Evolutionary conservation across 2,113 vertebrate genomes (phyloP).

Genomic region (Pitta sordida): DNA sequence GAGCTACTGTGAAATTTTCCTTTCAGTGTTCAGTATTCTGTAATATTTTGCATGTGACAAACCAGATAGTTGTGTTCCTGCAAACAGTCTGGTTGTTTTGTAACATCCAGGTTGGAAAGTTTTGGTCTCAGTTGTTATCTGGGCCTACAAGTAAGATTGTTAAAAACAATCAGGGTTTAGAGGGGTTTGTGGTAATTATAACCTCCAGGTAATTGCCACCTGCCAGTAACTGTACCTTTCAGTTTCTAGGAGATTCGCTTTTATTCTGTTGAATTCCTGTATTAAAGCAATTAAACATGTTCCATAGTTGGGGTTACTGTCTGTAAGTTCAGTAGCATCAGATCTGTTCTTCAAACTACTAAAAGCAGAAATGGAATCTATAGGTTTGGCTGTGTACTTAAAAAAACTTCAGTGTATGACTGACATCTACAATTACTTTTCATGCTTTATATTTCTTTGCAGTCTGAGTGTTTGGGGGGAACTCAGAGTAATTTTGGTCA

Average conservation of each 20-base stretch:
- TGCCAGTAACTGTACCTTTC: not conserved
- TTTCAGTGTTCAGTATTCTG: not conserved
- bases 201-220: not conserved
- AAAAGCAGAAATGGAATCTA: not conserved
- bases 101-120: not conserved
- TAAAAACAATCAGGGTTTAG: not conserved
- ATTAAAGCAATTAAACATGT: not conserved
- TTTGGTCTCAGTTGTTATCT: not conserved
- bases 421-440: not conserved
- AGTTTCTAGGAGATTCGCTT: not conserved
- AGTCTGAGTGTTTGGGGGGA: not conserved
- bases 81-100: not conserved
- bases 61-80: not conserved
- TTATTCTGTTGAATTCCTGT: not conserved
- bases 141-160: not conserved
- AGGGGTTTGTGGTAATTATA: not conserved
- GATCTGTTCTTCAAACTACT: not conserved
- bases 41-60: not conserved
- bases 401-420: not conserved
- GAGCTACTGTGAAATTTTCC: not conserved
- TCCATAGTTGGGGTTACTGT: not conserved
- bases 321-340: not conserved
- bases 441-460: not conserved
- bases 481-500: not conserved
- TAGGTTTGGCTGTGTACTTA: not conserved